Evolutionary conservation across 2,797 vertebrate species (phyloP).

Genomic region (Onychomys torridus): DNA sequence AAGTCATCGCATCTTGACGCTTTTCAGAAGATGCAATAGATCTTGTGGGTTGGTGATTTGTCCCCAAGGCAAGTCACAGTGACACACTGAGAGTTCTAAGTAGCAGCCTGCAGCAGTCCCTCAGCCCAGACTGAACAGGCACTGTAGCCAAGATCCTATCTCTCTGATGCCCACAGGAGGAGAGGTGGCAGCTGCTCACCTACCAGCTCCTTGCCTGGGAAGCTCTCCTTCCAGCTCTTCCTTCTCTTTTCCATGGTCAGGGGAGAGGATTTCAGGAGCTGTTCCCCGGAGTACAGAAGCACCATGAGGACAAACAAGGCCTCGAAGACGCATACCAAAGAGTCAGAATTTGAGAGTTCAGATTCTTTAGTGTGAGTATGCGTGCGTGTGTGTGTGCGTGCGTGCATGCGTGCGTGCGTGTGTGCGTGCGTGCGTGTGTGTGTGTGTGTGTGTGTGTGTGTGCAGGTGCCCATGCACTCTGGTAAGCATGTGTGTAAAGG

Average conservation of each 20-base stretch:
- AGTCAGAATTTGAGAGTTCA: neutral
- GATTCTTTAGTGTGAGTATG: neutral
- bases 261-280: neutral
- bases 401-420: neutral
- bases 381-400: neutral
- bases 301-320: neutral
- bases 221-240: neutral
- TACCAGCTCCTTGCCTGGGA: neutral
- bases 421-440: too few relatives aligned
- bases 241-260: neutral
- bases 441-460: fast-evolving
- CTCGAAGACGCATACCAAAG: neutral
- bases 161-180: neutral
- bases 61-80: neutral
- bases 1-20: neutral
- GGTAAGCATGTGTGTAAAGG: neutral
- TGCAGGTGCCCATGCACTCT: fast-evolving
- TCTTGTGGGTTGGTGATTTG: neutral
- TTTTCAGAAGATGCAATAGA: neutral
- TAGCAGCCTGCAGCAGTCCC: neutral
- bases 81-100: neutral
- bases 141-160: neutral
- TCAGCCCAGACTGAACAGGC: neutral
- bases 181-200: neutral
- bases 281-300: neutral